Evolutionary conservation across 1,140 invertebrate species (phyloP).

Genomic region (Alviniconcha marisindica): DNA sequence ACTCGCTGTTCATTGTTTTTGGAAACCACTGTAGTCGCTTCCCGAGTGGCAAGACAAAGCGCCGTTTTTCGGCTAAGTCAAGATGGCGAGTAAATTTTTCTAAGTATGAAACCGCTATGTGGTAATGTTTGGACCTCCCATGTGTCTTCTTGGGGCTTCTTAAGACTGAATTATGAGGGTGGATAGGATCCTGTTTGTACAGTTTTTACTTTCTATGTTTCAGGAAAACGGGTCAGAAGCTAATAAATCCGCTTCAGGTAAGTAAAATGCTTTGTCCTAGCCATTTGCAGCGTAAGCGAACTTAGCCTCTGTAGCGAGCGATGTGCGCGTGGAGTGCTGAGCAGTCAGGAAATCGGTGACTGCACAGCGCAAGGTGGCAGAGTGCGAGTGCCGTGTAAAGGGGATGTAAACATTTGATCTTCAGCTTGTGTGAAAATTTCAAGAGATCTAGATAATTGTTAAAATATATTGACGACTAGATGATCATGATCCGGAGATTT

Average conservation of each 20-base stretch:
- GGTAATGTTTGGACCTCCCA: not conserved
- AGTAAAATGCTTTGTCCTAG: constrained; percentile 2
- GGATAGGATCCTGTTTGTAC: not conserved
- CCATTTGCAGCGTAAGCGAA: not conserved
- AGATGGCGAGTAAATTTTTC: constrained; percentile 56
- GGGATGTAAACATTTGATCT: too few species aligned
- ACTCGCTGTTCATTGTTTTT: not conserved
- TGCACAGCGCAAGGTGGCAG: not conserved
- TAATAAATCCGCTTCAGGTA: constrained; percentile 17
- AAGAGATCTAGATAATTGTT: too few species aligned
- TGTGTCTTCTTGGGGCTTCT: not conserved
- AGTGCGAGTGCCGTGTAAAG: too few species aligned
- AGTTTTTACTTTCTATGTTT: constrained; percentile 2
- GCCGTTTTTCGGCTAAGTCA: constrained; percentile 44
- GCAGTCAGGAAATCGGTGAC: not conserved
- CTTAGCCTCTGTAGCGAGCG: not conserved
- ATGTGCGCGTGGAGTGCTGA: not conserved
- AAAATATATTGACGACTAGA: too few species aligned
- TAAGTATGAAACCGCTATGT: constrained; percentile 41
- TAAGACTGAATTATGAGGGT: not conserved
- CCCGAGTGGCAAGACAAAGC: constrained; percentile 39
- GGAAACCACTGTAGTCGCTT: constrained; percentile 26
- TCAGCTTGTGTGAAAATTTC: too few species aligned
- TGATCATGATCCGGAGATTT: too few species aligned
- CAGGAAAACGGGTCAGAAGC: constrained; percentile 18